Evolutionary conservation across 2,797 vertebrate genomes (phyloP), one percentile per base, ranked within the genome.

Genomic region (Brachyrhaphis roseni): DNA sequence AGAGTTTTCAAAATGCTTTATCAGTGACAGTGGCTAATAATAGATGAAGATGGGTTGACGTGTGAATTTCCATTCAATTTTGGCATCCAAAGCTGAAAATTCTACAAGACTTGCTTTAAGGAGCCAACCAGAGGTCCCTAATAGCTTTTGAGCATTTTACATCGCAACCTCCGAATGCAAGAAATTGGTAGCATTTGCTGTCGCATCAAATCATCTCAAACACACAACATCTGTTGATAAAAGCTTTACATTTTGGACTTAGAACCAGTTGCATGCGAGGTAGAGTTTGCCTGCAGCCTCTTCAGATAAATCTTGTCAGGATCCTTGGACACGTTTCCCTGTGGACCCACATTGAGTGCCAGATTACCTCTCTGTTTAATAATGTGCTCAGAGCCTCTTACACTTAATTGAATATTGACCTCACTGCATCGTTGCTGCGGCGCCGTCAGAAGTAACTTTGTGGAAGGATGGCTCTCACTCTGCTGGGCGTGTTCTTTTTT

Each of bases 341-440:
- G 75, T 82, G 77, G 81, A 85, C 51, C 74, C 57, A 71, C 43
- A 5, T 74, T 86, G 76, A 1, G 53, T 83, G 88, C 86, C 90
- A 94, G 78, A 88, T 87, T 81, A 84, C 82, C 82, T 80, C 80
- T 88, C 86, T 86, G 84, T 90, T 83, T 90, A 90, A 86, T 86
- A 91, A 84, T 82, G 87, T 76, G 79, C 89, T 85, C 11, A 31
- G 78, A 85, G 85, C 86, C 90, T 92, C 86, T 88, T 87, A 83
- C 11, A 31, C 80, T 87, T 93, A 90, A 93, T 93, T 94, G 86
- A 92, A 91, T 93, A 93, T 94, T 95, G 92, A 94, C 92, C 83
- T 84, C 80, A 57, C 82, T 84, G 77, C 87, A 85, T 87, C 81
- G 83, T 72, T 78, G 81, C 77, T 64, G 45, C 3, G 20, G 46